Base-by-base conservation (phyloP, 1,140 invertebrate genomes). In the Venturia canescens region DNA sequence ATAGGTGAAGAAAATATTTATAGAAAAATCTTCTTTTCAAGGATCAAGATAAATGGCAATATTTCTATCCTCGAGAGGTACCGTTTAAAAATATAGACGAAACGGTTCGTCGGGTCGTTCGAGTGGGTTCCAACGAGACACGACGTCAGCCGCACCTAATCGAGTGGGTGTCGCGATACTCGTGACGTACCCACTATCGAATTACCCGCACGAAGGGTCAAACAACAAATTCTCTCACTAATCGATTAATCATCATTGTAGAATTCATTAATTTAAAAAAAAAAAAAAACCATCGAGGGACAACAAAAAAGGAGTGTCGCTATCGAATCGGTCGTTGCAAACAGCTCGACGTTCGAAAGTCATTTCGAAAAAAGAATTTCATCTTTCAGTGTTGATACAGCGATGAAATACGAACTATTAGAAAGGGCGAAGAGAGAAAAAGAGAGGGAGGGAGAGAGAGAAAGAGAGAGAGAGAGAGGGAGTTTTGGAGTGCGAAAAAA, bases 351-450 rank as follows among this genome's bases (percentile, higher is more conserved):
- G 7, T 23, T 50, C 70, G 70, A 72, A 53, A 72, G 70, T 72
- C 44, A 50, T n/a, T 72, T 50, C 26, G 31, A 44, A 71, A 72
- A 72, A 72, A 71, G 69, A 44, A n/a, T 50, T 50, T 53, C 38
- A 27, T 48, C 15, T 50, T 50, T 48, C 50, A 23, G 50, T 60
- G 21, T 23, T 26, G 21, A 63, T 5, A 63, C 16, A 63, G 7
- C 5, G 21, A 26, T n/a, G 18, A 53, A 53, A 4, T 7, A 53
- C 4, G 3, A 2, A 53, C 4, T 7, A 53, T 16, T 53, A 16
- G 48, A 53, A 21, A 53, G n/a, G 60, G 60, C 3, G 27, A 23
- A 27, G 15, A 26, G n/a, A 26, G n/a, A 26, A 27, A 27, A 15
- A 63, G 60, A 63, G 60, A 63, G 23, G 6, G 60, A 63, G n/a